phyloP scores from a whole-genome alignment of 2,888 invertebrate genomes.

The Conus canariensis region DNA sequence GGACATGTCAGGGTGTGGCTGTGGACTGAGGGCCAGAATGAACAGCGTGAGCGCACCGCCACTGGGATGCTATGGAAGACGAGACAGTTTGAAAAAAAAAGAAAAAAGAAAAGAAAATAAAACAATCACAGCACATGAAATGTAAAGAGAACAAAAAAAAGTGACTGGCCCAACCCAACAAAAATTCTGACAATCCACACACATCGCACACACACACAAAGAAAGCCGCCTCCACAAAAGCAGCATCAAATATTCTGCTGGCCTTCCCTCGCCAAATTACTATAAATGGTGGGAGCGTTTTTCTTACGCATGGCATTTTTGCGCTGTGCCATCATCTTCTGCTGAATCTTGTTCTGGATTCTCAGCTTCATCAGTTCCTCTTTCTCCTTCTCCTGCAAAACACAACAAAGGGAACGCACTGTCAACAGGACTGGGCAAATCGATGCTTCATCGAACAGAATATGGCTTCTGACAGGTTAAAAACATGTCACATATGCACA shows the following conservation, averaged over 20 bases:
- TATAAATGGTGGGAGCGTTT: constrained; percentile 29
- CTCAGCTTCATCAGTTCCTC: constrained; percentile 60
- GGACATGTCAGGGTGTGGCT: no score
- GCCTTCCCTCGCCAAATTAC: constrained; percentile 30
- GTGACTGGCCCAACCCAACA: neutral
- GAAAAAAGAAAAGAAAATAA: neutral
- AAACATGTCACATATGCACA: no score
- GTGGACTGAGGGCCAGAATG: no score
- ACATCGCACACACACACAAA: neutral
- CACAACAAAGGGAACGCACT: neutral
- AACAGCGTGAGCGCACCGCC: no score
- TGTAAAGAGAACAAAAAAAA: neutral
- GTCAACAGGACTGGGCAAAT: neutral
- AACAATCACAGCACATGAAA: neutral
- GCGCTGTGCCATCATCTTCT: constrained; percentile 63
- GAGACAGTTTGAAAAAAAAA: no score
- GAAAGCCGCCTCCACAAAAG: neutral
- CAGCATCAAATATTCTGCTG: constrained; percentile 32
- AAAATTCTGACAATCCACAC: neutral
- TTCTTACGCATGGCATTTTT: constrained; percentile 49
- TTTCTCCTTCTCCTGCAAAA: constrained; percentile 65
- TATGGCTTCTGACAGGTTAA: no score
- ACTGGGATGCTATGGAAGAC: no score
- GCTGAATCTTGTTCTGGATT: constrained; percentile 61
- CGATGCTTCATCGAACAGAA: no score